Evolutionary conservation across 2,797 vertebrate species (phyloP), one percentile per base, ranked within the genome.

Genomic region (Lepilemur septentrionalis): DNA sequence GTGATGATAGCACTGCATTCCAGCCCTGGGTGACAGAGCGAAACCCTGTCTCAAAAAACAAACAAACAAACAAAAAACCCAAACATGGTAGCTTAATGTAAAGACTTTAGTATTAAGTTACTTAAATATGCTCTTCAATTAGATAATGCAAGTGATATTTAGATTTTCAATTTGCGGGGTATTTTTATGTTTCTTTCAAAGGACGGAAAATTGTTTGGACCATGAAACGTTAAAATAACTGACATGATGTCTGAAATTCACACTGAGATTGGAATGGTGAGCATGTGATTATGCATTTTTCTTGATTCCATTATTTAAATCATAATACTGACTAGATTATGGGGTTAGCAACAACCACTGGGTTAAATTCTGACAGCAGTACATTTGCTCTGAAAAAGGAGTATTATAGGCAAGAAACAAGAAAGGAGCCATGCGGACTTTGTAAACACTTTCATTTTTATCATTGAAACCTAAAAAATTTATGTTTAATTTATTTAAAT

Each of bases 401-500:
- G n/a, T 61, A 63, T 90, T 91, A 59, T 46, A 79, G 50, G 30
- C 48, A 91, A 52, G n/a, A 75, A 73, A 63, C 35, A 30, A 87
- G 63, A 96, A 81, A 91, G 67, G 25, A 46, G 43, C 57, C 20
- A 79, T 22, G 6, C 17, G 63, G 48, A 59, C 50, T 87, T 92
- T 59, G 30, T 65, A 93, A 72, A 52, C 43, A 91, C 59, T 91
- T 89, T 59, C 55, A 48, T 75, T 65, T 73, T 83, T 87, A 65
- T 63, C 35, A 52, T 22, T 48, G 57, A 80, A 67, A 73, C 14
- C 32, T 61, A 78, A 94, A 91, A 73, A 94, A 94, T 61, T 73
- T 63, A n/a, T 28, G 2, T 81, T 91, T 69, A 67, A 78, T 78
- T 90, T 95, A 73, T 89, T 94, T 89, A 89, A 82, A 69, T 79